A percentile compares a stretch with the other conserved stretches of the same genome.
phyloP scores from a whole-genome alignment of 2,888 invertebrate species.

The Malachius bipustulatus region DNA sequence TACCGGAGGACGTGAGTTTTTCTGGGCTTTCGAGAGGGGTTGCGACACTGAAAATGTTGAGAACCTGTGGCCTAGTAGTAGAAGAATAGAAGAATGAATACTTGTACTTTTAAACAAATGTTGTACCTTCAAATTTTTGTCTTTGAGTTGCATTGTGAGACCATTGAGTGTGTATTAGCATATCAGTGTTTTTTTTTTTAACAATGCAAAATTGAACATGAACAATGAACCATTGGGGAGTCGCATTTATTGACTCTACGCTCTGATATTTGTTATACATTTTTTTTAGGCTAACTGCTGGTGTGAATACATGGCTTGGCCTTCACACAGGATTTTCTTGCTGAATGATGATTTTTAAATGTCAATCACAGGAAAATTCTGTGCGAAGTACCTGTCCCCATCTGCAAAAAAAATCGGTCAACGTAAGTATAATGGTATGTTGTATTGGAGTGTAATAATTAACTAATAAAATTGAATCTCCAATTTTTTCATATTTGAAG shows the following conservation, averaged over 20 bases:
- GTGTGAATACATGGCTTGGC: constrained; percentile 13
- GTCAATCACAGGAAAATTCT: constrained; percentile 81
- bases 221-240: constrained; percentile 38
- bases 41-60: too few relatives aligned
- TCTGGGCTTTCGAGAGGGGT: too few relatives aligned
- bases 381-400: constrained; percentile 45
- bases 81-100: too few relatives aligned
- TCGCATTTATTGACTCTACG: constrained; percentile 31
- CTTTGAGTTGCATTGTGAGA: constrained; percentile 29
- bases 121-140: too few relatives aligned
- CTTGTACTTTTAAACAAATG: too few relatives aligned
- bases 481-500: too few relatives aligned
- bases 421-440: too few relatives aligned
- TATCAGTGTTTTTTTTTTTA: constrained; percentile 18
- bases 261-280: constrained; percentile 38
- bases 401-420: constrained; percentile 3
- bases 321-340: constrained; percentile 52
- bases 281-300: too few relatives aligned
- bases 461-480: too few relatives aligned
- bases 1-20: too few relatives aligned
- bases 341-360: constrained; percentile 49
- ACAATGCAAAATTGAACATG: constrained; percentile 30
- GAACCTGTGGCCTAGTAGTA: too few relatives aligned
- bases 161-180: constrained; percentile 19
- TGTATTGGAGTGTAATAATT: too few relatives aligned